Evolutionary conservation across 2,888 invertebrate species (phyloP).

Genomic region (Sarcophaga rosellei): DNA sequence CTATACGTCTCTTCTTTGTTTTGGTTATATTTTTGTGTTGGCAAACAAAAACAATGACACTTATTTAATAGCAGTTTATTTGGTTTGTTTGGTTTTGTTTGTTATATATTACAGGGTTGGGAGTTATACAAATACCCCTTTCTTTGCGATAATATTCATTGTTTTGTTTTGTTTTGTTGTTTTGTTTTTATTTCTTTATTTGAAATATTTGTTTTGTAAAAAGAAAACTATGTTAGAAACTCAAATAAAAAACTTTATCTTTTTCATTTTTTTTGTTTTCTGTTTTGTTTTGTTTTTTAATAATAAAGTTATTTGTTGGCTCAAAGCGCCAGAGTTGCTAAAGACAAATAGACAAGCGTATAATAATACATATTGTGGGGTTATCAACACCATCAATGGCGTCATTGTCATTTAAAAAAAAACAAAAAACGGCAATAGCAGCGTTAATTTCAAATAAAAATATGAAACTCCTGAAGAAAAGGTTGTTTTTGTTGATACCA

Average conservation of each 20-base stretch:
- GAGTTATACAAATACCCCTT: slow-evolving; percentile 40
- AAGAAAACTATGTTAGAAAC: slow-evolving; percentile 49
- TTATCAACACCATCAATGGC: slow-evolving; percentile 28
- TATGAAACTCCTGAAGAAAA: neutral
- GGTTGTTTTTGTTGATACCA: neutral
- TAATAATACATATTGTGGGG: neutral
- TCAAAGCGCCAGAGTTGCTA: slow-evolving; percentile 43
- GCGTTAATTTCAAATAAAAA: neutral
- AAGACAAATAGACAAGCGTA: slow-evolving; percentile 11
- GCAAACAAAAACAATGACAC: slow-evolving; percentile 54
- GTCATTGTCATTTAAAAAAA: slow-evolving; percentile 23
- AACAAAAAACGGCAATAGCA: neutral
- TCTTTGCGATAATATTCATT: slow-evolving; percentile 7
- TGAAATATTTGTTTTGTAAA: neutral
- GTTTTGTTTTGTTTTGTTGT: neutral
- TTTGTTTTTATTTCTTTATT: slow-evolving; percentile 29
- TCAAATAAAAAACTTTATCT: slow-evolving; percentile 50
- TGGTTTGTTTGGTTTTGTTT: slow-evolving; percentile 2
- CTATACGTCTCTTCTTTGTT: slow-evolving; percentile 3
- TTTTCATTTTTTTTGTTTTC: slow-evolving; percentile 11
- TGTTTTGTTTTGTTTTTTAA: slow-evolving; percentile 28
- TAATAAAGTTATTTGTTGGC: slow-evolving; percentile 67
- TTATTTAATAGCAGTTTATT: slow-evolving; percentile 50
- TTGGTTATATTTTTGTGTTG: neutral
- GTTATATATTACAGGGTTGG: slow-evolving; percentile 21